phyloP scores from a whole-genome alignment of 2,113 vertebrate species.

The Vireo altiloquus region DNA sequence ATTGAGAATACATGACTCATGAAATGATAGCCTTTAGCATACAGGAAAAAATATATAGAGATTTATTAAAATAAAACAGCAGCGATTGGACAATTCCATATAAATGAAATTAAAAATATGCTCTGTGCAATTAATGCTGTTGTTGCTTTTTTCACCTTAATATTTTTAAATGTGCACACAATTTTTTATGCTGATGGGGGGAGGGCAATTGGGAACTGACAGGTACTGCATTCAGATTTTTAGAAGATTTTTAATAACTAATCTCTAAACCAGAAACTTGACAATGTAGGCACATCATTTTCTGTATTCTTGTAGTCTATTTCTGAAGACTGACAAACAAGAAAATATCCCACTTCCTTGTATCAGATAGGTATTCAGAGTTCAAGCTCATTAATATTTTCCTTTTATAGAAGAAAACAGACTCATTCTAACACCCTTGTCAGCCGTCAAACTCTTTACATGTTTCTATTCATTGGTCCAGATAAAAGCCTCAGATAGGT shows the following conservation, averaged over 20 bases:
- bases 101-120: neutral
- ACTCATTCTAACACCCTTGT: neutral
- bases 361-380: neutral
- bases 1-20: neutral
- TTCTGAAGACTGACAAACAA: neutral
- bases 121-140: neutral
- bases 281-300: neutral
- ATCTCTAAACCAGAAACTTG: neutral
- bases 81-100: neutral
- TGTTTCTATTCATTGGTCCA: neutral
- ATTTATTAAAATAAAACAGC: accelerated
- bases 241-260: neutral
- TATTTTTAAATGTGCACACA: neutral
- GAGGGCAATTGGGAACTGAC: accelerated
- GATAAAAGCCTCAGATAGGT: neutral
- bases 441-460: neutral
- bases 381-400: neutral
- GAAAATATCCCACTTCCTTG: neutral
- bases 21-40: neutral
- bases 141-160: neutral
- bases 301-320: neutral
- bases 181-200: neutral
- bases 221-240: neutral
- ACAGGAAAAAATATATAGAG: accelerated
- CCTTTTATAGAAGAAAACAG: neutral